Evolutionary conservation across 2,888 invertebrate species (phyloP).

Genomic region (Limnephilus lunatus): DNA sequence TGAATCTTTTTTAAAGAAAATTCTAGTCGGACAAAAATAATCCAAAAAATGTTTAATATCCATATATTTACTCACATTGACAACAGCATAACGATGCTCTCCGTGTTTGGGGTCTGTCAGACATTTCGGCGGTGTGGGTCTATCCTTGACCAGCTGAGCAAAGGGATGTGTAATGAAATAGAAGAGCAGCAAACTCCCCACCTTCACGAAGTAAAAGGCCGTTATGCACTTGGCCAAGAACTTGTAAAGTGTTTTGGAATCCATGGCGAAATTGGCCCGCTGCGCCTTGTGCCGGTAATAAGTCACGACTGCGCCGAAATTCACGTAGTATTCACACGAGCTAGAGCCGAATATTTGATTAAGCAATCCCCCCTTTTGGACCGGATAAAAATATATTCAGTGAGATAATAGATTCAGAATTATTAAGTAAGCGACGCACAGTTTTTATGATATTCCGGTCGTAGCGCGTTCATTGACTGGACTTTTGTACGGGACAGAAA

Average conservation of each 20-base stretch:
- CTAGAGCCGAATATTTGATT: neutral
- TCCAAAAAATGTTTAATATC: neutral
- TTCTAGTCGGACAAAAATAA: neutral
- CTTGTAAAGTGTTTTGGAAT: slow-evolving; percentile 61
- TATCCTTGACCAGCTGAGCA: slow-evolving; percentile 71
- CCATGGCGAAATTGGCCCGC: slow-evolving; percentile 27
- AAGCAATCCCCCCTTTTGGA: neutral
- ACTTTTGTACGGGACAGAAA: neutral
- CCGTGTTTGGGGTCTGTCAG: slow-evolving; percentile 76
- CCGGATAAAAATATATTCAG: neutral
- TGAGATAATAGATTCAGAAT: neutral
- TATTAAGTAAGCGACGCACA: neutral
- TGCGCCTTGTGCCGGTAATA: neutral
- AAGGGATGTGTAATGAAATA: slow-evolving; percentile 71
- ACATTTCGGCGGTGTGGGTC: slow-evolving; percentile 74
- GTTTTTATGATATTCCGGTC: neutral
- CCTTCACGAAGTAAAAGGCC: slow-evolving; percentile 68
- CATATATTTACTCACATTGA: slow-evolving; percentile 73
- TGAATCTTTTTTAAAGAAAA: neutral
- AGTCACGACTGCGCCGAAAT: neutral
- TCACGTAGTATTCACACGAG: neutral
- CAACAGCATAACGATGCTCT: slow-evolving; percentile 76
- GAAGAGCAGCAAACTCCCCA: slow-evolving; percentile 69
- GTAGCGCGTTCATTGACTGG: neutral
- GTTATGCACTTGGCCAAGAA: slow-evolving; percentile 69